Evolutionary conservation across 2,113 vertebrate species (phyloP).

Genomic region (Struthio camelus): DNA sequence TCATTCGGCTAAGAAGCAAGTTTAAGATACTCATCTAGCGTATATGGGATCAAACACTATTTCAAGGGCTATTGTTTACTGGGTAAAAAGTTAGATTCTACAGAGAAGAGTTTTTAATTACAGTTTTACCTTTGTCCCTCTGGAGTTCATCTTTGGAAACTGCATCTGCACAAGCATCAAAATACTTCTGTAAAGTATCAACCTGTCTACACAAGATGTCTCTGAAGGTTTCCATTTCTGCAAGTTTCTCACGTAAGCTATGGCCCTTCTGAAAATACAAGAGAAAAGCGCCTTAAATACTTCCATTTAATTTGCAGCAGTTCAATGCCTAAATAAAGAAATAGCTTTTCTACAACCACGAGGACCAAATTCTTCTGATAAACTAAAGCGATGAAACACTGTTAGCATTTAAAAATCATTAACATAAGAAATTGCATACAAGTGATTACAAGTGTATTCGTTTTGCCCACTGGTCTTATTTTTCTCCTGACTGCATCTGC

Average conservation of each 20-base stretch:
- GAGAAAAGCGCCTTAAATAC: not conserved
- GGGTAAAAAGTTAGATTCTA: not conserved
- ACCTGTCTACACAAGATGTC: slow-evolving; percentile 91
- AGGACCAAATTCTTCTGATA: not conserved
- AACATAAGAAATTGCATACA: accelerated
- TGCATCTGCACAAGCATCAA: slow-evolving; percentile 88
- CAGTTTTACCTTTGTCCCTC: slow-evolving; percentile 88
- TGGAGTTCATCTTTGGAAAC: slow-evolving; percentile 95
- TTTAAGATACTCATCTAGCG: not conserved
- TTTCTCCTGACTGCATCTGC: not conserved
- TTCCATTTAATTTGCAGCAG: not conserved
- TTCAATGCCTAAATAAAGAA: not conserved
- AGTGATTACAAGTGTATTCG: not conserved
- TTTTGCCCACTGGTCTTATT: not conserved
- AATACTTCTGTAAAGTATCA: slow-evolving; percentile 85
- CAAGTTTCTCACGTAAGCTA: slow-evolving; percentile 94
- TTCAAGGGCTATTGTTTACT: not conserved
- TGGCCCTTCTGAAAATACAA: slow-evolving; percentile 88
- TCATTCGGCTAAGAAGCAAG: not conserved
- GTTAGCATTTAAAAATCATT: not conserved
- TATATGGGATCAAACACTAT: not conserved
- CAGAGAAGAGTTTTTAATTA: not conserved
- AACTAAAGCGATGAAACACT: not conserved
- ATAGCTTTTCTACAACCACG: not conserved
- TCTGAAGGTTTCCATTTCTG: slow-evolving; percentile 99